These are phyloP conservation scores for Pollimyrus isidori DNA, from an alignment of 2,113 vertebrate genomes.

Conservation along the genomic window DNA sequence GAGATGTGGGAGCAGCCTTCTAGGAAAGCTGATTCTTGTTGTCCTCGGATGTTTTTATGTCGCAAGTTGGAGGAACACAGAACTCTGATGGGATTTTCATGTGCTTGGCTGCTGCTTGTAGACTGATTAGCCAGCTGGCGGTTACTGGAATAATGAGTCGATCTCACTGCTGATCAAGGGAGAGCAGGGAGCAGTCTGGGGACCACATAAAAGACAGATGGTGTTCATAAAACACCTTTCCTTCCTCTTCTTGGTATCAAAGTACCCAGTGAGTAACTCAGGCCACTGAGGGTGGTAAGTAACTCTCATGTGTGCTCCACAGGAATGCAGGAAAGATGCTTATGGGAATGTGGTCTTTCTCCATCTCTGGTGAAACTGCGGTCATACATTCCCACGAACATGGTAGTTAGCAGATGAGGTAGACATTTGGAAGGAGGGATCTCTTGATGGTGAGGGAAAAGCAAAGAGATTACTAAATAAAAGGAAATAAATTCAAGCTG, in stretches of 20 bases:
- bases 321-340: background rate
- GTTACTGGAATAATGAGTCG: background rate
- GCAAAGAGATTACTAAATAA: background rate
- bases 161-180: background rate
- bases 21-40: background rate
- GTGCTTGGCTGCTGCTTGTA: background rate
- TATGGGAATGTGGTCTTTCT: background rate
- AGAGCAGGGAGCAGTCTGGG: background rate
- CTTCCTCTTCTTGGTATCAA: background rate
- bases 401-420: background rate
- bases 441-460: background rate
- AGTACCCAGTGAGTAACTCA: background rate
- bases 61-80: background rate
- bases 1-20: background rate
- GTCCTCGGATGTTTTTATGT: background rate
- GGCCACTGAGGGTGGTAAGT: background rate
- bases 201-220: background rate
- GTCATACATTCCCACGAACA: background rate
- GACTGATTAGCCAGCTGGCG: background rate
- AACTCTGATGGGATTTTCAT: background rate
- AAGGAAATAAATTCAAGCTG: background rate
- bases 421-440: background rate
- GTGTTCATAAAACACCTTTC: constrained; percentile 1
- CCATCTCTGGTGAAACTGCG: background rate
- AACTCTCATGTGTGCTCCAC: background rate